Percentiles rank a stretch among this genome's conserved stretches.
Conservation (phyloP, 2,888 invertebrate genomes). For the Eupelmus urozonus region DNA sequence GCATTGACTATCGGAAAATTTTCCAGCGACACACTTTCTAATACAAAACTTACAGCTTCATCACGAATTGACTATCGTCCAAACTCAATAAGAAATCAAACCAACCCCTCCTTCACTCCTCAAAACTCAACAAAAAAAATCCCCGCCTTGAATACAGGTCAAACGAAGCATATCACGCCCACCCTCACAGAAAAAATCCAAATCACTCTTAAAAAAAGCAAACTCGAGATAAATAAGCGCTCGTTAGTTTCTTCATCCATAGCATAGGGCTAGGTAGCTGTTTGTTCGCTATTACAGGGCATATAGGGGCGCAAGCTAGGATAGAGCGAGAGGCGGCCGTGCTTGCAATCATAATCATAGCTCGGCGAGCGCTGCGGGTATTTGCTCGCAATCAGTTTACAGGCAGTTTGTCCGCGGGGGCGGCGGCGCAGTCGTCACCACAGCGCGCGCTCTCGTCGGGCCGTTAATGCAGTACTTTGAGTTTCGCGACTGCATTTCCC, state of each 20-base stretch:
- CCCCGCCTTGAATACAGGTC: too few species aligned
- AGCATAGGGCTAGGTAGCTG: neutral
- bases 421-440: too few species aligned
- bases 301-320: neutral
- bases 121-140: too few species aligned
- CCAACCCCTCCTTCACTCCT: too few species aligned
- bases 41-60: too few species aligned
- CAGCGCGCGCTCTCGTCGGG: neutral
- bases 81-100: too few species aligned
- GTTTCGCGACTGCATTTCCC: neutral
- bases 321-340: neutral
- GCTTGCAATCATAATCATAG: conserved; percentile 30
- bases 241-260: conserved; percentile 30
- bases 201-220: too few species aligned
- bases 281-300: neutral
- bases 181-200: too few species aligned
- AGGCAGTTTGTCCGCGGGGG: conserved; percentile 21
- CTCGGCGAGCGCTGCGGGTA: neutral
- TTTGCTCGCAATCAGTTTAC: conserved; percentile 48
- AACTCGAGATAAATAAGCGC: conserved; percentile 12
- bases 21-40: too few species aligned
- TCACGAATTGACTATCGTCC: too few species aligned
- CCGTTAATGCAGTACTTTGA: neutral
- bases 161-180: too few species aligned
- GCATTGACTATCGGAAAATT: too few species aligned